These are phyloP conservation scores for Diplosoma virens DNA, from an alignment of 23 tunicate species.

Conservation along the genomic window DNA sequence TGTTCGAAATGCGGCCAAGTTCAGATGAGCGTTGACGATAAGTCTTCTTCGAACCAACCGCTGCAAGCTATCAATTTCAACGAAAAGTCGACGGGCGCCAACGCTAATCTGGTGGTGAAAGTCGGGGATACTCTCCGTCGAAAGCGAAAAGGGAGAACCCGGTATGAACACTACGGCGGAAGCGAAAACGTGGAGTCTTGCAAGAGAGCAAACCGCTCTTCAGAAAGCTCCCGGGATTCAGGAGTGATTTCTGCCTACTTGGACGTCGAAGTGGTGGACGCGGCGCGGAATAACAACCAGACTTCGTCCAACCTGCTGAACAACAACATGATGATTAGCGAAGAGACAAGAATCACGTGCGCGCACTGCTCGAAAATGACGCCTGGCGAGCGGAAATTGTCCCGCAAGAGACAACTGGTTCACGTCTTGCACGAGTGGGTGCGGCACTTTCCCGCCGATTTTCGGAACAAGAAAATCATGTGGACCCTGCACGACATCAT, in stretches of 20 bases:
- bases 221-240: constrained; percentile 58
- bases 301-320: not conserved
- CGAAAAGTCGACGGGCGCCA: too few species aligned
- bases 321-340: not conserved
- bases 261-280: constrained; percentile 51
- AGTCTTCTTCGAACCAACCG: too few species aligned
- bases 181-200: not conserved
- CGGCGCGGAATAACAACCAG: constrained; percentile 43
- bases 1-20: constrained; percentile 51
- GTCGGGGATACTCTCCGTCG: constrained; percentile 90
- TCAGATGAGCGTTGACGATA: constrained; percentile 3
- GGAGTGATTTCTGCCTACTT: constrained; percentile 59
- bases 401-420: constrained; percentile 38
- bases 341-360: constrained; percentile 43
- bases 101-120: too few species aligned
- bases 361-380: constrained; percentile 4
- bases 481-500: constrained; percentile 64
- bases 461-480: constrained; percentile 64
- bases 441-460: constrained; percentile 87
- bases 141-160: constrained; percentile 54
- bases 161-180: constrained; percentile 15
- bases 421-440: constrained; percentile 86
- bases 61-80: too few species aligned
- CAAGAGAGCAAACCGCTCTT: not conserved
- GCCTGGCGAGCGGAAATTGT: not conserved